These are phyloP conservation scores for Pollenia amentaria DNA, from an alignment of 2,888 invertebrate species.

Conservation along the genomic window DNA sequence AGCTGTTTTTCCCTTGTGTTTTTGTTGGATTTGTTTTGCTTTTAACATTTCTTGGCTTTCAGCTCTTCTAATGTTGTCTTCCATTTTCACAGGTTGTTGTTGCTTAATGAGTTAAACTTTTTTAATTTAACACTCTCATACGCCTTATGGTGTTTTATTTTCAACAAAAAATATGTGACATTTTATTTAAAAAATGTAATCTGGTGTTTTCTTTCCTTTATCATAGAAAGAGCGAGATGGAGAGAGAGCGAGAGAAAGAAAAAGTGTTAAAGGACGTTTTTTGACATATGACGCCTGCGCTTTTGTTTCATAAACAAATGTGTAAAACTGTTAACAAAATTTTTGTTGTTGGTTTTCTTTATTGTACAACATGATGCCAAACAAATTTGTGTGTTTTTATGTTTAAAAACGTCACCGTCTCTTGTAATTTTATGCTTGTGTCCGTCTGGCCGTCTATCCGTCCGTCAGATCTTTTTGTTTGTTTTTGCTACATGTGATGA, in stretches of 20 bases:
- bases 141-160: too few relatives aligned
- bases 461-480: background rate
- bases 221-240: background rate
- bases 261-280: background rate
- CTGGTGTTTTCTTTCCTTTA: background rate
- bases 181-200: too few relatives aligned
- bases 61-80: conserved; percentile 61
- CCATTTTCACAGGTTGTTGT: conserved; percentile 63
- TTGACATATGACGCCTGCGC: conserved; percentile 57
- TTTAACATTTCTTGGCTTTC: background rate
- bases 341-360: background rate
- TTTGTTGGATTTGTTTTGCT: conserved; percentile 1
- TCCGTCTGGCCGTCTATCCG: background rate
- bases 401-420: conserved; percentile 52
- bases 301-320: conserved; percentile 34
- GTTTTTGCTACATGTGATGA: conserved; percentile 14
- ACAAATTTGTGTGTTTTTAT: conserved; percentile 8
- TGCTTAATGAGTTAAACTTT: background rate
- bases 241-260: too few relatives aligned
- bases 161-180: too few relatives aligned
- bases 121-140: conserved; percentile 4
- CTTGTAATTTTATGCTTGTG: conserved; percentile 1
- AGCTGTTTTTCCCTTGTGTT: conserved; percentile 16
- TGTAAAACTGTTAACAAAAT: conserved; percentile 18
- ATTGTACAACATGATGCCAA: conserved; percentile 30